Evolutionary conservation across 2,113 vertebrate genomes (phyloP).

Genomic region (Triplophysa dalaica): DNA sequence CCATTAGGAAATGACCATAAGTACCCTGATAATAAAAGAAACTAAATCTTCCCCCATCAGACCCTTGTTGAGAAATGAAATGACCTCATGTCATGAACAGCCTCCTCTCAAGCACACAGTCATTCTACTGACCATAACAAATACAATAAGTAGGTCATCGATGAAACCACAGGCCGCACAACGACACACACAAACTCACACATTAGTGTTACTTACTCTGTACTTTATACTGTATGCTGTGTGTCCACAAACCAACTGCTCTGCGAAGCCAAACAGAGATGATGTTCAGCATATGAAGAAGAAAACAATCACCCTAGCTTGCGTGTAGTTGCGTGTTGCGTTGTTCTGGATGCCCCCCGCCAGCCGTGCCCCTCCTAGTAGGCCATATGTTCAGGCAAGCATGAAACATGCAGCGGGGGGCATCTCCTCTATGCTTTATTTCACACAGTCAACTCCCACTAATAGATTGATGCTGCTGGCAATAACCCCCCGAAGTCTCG

Average conservation of each 20-base stretch:
- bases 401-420: neutral
- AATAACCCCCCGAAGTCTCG: neutral
- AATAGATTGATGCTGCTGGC: neutral
- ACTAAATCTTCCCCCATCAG: neutral
- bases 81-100: neutral
- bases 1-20: too few species aligned
- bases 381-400: neutral
- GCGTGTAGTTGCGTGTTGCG: neutral
- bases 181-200: neutral
- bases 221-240: neutral
- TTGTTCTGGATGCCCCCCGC: neutral
- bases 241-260: neutral
- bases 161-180: neutral
- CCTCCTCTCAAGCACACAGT: neutral
- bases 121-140: neutral
- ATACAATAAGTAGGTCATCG: conserved; percentile 17
- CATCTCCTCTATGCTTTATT: neutral
- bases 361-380: neutral
- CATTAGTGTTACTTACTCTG: neutral
- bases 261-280: neutral
- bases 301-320: neutral
- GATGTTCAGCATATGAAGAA: neutral
- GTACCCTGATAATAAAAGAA: neutral
- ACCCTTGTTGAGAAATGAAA: neutral
- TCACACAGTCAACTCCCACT: neutral